Base-by-base conservation (phyloP, 2,888 invertebrate genomes). In the Microctonus brassicae region DNA sequence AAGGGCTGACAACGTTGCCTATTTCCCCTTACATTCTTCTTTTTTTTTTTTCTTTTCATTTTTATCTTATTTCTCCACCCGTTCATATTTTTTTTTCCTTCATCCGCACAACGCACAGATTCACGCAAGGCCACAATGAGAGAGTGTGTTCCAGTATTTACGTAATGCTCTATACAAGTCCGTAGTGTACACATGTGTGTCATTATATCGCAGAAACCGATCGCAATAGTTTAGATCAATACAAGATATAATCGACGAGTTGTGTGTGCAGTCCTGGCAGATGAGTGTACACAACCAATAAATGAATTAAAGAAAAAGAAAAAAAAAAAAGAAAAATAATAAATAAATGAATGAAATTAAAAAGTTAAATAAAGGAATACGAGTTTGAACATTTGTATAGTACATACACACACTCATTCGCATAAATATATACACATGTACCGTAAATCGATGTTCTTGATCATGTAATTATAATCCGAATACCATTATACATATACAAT, bases 381-480 rank as follows among this genome's bases (percentile, higher is more conserved):
- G 73, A 67, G 73, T 75, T 72, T 72, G 65, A 75, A 73, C 70
- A 75, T 73, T 73, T 75, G 70, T 75, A 73, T 65, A 29, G 29
- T 29, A 29, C 29, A 29, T 29, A 29, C 7, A 29, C 29, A 29
- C 7, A 29, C 7, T 5, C 3, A 29, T 29, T 3, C 7, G 7
- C 29, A 29, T 29, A 29, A 5, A 47, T 47, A 47, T 20, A 47
- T 47, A 7, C 7, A 47, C 17, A 47, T 47, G 17, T 47, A 47
- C 47, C 73, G 75, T 75, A 75, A 72, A 74, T 75, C 72, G 73
- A 73, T 72, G 74, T 74, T 75, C 74, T 66, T 72, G 72, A 72
- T 72, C 74, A 73, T 74, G 75, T 75, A 75, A 75, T 75, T 75
- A 74, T 62, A 70, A 73, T 70, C 17, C 72, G 74, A 73, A 75